Evolutionary conservation across 1,140 invertebrate species (phyloP).

Genomic region (Doryteuthis pealeii): DNA sequence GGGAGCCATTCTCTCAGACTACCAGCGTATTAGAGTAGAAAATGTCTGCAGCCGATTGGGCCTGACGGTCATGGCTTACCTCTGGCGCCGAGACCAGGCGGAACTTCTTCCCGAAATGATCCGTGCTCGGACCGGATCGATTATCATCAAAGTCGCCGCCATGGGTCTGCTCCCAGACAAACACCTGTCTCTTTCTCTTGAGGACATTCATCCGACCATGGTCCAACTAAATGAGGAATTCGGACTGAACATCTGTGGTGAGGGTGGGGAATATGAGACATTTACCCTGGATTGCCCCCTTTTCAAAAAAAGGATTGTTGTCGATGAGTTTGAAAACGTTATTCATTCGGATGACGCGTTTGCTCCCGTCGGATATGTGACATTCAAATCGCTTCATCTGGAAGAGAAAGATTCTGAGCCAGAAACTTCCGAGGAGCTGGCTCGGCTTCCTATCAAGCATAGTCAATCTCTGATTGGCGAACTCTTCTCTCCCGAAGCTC

Average conservation of each 20-base stretch:
- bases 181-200: not conserved
- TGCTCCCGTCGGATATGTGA: constrained; percentile 89
- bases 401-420: constrained; percentile 48
- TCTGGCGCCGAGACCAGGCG: constrained; percentile 83
- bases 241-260: constrained; percentile 95
- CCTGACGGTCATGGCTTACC: constrained; percentile 84
- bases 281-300: constrained; percentile 96
- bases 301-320: constrained; percentile 83
- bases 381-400: constrained; percentile 76
- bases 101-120: constrained; percentile 98
- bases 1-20: constrained; percentile 96
- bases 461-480: not conserved
- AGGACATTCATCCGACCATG: not conserved
- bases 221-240: constrained; percentile 81
- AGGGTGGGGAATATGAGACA: constrained; percentile 98
- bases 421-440: not conserved
- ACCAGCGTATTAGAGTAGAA: constrained; percentile 95
- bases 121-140: constrained; percentile 84
- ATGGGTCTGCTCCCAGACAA: constrained; percentile 65
- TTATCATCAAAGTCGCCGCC: constrained; percentile 95
- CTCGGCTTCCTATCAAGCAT: not conserved
- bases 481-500: not conserved
- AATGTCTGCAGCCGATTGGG: constrained; percentile 94
- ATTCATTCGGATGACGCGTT: constrained; percentile 88
- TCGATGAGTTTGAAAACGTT: constrained; percentile 85